Evolutionary conservation across 2,888 invertebrate species (phyloP), one percentile per base, ranked within the genome.

Genomic region (Cacoxenus indagator): DNA sequence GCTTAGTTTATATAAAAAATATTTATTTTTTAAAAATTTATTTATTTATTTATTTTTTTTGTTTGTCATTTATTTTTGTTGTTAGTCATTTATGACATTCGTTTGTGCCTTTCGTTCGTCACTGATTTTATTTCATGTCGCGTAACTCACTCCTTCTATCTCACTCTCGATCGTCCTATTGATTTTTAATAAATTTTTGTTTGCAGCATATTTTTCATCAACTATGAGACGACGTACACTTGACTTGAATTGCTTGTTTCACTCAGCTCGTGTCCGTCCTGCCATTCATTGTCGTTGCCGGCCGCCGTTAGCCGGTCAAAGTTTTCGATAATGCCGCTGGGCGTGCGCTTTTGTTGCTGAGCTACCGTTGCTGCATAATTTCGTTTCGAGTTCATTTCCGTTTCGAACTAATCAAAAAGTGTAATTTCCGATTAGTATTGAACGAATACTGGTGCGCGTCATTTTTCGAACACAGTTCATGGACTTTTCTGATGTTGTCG

Each of bases 361-460:
- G 55, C 37, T 37, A 19, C 24, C 24, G 51, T 65, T 46, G 75
- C 74, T 82, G 79, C 85, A 86, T 88, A 87, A 88, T 88, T 88
- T 86, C 86, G 85, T 88, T 87, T 85, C 84, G 84, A 83, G 82
- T 88, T 87, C 86, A 87, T 87, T 88, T 87, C 87, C 87, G 84
- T 83, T 86, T 82, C 81, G 84, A 84, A 87, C 87, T 88, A 87
- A 88, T 87, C 87, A 88, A 87, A 87, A 87, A 88, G 82, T 87
- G 87, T 87, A 87, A 87, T 87, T 88, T 87, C 87, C 87, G 87
- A 88, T 85, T 80, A 83, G 83, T 83, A 78, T 82, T 78, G 79
- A 78, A 68, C 72, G 73, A 57, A 11, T 1, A 51, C 3, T 9
- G 74, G 70, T 73, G 70, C 48, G 67, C 62, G n/a, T 24, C 43